Evolutionary conservation across 2,797 vertebrate species (phyloP), one percentile per base, ranked within the genome.

Genomic region (Tarsius wallacei): DNA sequence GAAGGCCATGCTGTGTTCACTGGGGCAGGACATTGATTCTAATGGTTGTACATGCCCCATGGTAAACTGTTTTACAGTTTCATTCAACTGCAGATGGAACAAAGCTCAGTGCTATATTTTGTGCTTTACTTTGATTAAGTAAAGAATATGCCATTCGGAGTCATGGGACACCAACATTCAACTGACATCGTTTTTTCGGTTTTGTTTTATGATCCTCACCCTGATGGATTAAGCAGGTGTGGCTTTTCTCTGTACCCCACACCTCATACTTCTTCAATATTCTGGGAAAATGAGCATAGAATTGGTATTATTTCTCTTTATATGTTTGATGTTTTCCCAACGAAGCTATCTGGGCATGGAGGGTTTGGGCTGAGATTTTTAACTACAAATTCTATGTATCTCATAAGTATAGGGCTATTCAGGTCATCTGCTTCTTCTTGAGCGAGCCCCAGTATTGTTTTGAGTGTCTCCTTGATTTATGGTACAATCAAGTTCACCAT

Each of bases 1-100:
- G 73, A 16, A 7, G 0, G 7, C n/a, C 47, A 1, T 0, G 0
- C 70, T 12, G 9, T 28, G 24, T 26, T 5, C 28, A 5, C 4
- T 4, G 14, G 3, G 12, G 36, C 47, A 24, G 19, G 16, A 13
- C 1, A 1, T 33, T 8, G 26, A 28, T 36, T 10, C 19, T 31
- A 0, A 1, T 2, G 16, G 28, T 7, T 47, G 28, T 4, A 0
- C 28, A 53, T 16, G 31, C 59, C 33, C 74, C 1, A 0, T 2
- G 26, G 24, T 16, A 36, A 57, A 11, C 51, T 9, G 36, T 15
- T 31, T 53, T 9, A 6, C 12, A 1, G 33, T 70, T 11, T 71
- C n/a, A 6, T 55, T 7, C 85, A 28, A 51, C 7, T 53, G 28
- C 74, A 14, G 17, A 28, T 19, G 3, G 31, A 15, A 11, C 6